These are phyloP conservation scores for Blomia tropicalis DNA, from an alignment of 2,888 invertebrate species.

Conservation along the genomic window DNA sequence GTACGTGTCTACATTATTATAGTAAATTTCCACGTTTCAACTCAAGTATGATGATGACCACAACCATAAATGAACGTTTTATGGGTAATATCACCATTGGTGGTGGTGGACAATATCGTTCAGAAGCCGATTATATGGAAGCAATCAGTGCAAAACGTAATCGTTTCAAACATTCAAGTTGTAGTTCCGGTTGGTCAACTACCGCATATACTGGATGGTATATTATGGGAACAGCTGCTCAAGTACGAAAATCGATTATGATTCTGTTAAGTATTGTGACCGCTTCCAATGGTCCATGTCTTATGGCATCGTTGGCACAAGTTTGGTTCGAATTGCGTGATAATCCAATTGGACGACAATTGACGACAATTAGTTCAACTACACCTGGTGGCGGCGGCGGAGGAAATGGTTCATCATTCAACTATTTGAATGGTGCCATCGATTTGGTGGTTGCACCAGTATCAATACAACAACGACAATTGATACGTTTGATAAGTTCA, in stretches of 20 bases:
- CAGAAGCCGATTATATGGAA: not conserved
- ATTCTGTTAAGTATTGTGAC: conserved; percentile 69
- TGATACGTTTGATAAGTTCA: not conserved
- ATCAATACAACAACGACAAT: not conserved
- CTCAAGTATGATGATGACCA: too few species aligned
- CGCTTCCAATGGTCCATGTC: conserved; percentile 59
- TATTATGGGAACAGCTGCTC: conserved; percentile 40
- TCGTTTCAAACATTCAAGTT: conserved; percentile 1
- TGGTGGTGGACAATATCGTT: not conserved
- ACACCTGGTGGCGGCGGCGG: conserved; percentile 59
- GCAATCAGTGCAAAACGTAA: not conserved
- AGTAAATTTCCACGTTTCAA: not conserved
- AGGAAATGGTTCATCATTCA: conserved; percentile 60
- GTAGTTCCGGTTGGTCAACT: conserved; percentile 5
- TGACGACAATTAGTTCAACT: conserved; percentile 47
- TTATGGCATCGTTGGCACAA: conserved; percentile 63
- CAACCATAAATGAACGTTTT: too few species aligned
- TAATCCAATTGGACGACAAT: conserved; percentile 36
- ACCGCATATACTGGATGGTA: conserved; percentile 30
- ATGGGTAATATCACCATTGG: not conserved
- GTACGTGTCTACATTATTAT: not conserved
- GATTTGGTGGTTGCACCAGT: conserved; percentile 10
- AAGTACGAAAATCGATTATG: conserved; percentile 57
- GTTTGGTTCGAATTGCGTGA: conserved; percentile 56
- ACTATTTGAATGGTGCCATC: conserved; percentile 47